Base-by-base conservation (phyloP, 2,797 vertebrate genomes). In the Triplophysa yarkandensis region DNA sequence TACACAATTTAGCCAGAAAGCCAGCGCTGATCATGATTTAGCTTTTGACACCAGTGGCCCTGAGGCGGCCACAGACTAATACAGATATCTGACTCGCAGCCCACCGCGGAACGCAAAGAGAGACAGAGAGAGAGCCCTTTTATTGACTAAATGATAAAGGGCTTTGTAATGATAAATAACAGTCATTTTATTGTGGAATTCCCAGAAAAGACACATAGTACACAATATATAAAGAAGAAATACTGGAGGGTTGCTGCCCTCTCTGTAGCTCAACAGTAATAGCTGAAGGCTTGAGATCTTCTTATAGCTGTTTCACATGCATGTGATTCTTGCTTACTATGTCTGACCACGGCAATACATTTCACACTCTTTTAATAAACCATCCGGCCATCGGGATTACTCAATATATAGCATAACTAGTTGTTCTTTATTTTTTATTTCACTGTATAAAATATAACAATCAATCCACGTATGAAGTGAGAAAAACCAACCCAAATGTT, bases 131-230 rank as follows among this genome's bases (percentile, higher is more conserved):
- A 94, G 93, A 94, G 94, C 94, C 93, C 95, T 95, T 96, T 98
- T 99, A 99, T 99, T 99, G 97, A 99, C 97, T 98, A 98, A 98
- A 98, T 99, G 98, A 99, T 99, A 98, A 99, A 99, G 96, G 97
- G 96, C 93, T 94, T 95, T 95, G 95, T 98, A 97, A 99, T 99
- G 97, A 99, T 98, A 98, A 99, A 99, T 99, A 99, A 98, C 98
- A 98, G 97, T 99, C 97, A 98, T 99, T 99, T 99, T 98, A 99
- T 98, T 98, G 95, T 95, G 93, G 95, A 98, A 99, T 97, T 98
- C 96, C 97, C 96, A 95, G 95, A 96, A 98, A 98, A 96, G 95
- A 98, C 95, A 94, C 93, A 94, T 95, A 94, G 92, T 91, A 90
- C 93, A 93, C 89, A 94, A 76, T 69, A 69, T 55, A 76, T 62